Base-by-base conservation (phyloP, 2,797 vertebrate species). In the Coreius guichenoti region DNA sequence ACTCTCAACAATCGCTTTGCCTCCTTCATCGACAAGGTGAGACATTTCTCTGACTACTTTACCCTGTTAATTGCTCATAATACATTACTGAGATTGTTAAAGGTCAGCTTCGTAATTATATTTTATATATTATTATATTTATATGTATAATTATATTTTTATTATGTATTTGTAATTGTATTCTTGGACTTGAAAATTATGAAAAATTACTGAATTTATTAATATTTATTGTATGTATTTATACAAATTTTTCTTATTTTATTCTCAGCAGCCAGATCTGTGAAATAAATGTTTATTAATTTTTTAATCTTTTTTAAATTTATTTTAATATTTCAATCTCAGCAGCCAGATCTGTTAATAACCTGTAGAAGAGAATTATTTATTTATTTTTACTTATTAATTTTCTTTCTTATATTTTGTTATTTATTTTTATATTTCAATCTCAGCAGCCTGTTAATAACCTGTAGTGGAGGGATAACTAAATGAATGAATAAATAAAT, bases 1-100 rank as follows among this genome's bases (percentile, higher is more conserved):
- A 90, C 8, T 0, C 96, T 99, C 75, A 99, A 99, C 94, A 96
- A 98, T 89, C 96, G 93, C 29, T 99, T 99, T 14, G 96, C 89
- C 33, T 92, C 94, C 80, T 95, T 96, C 93, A 98, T 99, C 6
- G 95, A 98, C 87, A 97, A 97, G 96, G 97, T 97, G 91, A 93
- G 88, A 68, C 0, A 8, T 70, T 17, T 61, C 29, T 76, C 56
- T 33, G 16, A 31, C 33, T 0, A 2, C 65, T 63, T n/a, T 8
- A 21, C 8, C 2, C 16, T 39, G 17, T 7, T 74, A 8, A 43
- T 56, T 13, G 0, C 26, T 26, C n/a, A 43, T 39, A 83, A 70
- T 4, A 49, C 43, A 65, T 26, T 19, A 36, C 39, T 47, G 16
- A 63, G 14, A 29, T 14, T 36, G 11, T 26, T 61, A 26, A 11